Conservation (phyloP, 2,888 invertebrate genomes). For the Lasioglossum calceatum region DNA sequence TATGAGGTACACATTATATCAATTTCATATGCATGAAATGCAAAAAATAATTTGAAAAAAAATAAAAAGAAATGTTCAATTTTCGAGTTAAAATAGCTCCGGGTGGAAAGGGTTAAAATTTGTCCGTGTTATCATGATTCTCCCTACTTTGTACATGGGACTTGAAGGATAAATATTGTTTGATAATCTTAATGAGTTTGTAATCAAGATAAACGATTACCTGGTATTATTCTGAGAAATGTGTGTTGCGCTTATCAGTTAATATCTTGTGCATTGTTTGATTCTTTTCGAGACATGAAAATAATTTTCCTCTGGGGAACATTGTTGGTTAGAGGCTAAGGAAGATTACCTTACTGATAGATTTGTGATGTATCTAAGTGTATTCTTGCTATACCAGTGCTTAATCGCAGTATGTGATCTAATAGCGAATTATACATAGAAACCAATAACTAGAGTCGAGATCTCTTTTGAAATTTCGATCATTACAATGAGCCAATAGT, state of each 20-base stretch:
- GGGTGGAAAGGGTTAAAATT: no score
- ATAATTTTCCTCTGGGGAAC: background rate
- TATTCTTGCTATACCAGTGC: background rate
- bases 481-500: background rate
- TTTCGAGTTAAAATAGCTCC: no score
- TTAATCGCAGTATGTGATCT: background rate
- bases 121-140: no score
- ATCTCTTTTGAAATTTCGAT: background rate
- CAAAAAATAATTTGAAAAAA: no score
- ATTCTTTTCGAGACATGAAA: background rate
- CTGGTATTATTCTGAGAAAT: background rate
- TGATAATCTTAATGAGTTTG: background rate
- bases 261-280: background rate
- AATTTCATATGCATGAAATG: no score
- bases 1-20: no score
- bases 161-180: background rate
- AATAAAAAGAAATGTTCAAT: no score
- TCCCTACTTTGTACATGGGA: no score
- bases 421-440: background rate
- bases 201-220: background rate
- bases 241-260: background rate
- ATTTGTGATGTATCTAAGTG: background rate
- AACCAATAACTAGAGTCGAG: background rate
- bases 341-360: background rate
- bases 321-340: background rate